These are phyloP conservation scores for Cyprinodon brontotheroides DNA, from an alignment of 2,113 vertebrate species.

Conservation along the genomic window DNA sequence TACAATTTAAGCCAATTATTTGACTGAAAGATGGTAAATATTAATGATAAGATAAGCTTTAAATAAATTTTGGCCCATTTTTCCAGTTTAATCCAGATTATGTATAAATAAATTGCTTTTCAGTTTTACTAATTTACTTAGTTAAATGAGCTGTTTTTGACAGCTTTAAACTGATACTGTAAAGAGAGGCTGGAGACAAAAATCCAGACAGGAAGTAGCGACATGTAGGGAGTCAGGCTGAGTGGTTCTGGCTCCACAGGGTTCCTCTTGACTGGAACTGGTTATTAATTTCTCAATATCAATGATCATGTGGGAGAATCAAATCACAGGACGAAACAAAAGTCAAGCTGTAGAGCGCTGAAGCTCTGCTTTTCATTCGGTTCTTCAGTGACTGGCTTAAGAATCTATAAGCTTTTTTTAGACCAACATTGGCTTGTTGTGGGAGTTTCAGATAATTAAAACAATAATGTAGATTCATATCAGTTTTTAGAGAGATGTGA, in stretches of 20 bases:
- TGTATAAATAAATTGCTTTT: too few species aligned
- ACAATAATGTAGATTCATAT: not conserved
- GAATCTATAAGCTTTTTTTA: not conserved
- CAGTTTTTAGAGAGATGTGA: not conserved
- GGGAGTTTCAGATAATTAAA: not conserved
- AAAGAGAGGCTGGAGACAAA: slow-evolving; percentile 1
- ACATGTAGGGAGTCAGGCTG: slow-evolving; percentile 25
- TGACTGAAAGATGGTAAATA: too few species aligned
- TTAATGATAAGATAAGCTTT: not conserved
- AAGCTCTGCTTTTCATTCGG: not conserved
- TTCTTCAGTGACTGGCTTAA: too few species aligned
- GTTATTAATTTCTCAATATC: slow-evolving; percentile 52
- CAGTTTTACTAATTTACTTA: not conserved
- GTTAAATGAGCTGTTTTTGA: not conserved
- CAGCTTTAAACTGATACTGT: slow-evolving; percentile 1
- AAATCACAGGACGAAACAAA: slow-evolving; percentile 11
- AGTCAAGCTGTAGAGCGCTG: not conserved
- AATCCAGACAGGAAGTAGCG: slow-evolving; percentile 14
- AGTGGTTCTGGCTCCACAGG: slow-evolving; percentile 36
- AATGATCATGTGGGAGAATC: slow-evolving; percentile 21
- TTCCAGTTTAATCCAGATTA: not conserved
- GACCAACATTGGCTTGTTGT: not conserved
- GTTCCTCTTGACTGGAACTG: slow-evolving; percentile 43
- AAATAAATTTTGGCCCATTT: not conserved
- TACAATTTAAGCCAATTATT: too few species aligned